Conservation (phyloP, 1,140 invertebrate genomes). For the Drosophila orosa region DNA sequence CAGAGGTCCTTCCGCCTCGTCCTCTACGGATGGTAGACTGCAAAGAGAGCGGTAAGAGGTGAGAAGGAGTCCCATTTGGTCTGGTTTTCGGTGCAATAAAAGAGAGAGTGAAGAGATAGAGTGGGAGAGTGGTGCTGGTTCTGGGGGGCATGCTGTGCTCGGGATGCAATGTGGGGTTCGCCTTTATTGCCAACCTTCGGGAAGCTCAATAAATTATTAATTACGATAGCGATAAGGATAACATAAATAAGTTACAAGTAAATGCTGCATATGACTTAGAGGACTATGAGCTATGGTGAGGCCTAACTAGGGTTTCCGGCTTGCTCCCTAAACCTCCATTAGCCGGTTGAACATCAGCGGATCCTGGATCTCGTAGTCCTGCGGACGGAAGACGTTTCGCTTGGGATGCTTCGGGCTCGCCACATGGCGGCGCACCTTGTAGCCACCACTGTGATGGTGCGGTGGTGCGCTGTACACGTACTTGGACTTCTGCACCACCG, state of each 20-base stretch:
- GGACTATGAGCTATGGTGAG: conserved; percentile 43
- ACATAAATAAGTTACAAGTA: conserved; percentile 71
- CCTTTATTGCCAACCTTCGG: conserved; percentile 36
- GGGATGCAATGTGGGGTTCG: conserved; percentile 24
- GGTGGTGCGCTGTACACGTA: conserved; percentile 63
- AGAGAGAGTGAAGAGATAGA: conserved; percentile 5
- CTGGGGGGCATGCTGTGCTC: conserved; percentile 64
- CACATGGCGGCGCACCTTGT: conserved; percentile 77
- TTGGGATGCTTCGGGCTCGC: conserved; percentile 6
- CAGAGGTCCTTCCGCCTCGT: conserved; percentile 46
- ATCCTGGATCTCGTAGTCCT: conserved; percentile 77
- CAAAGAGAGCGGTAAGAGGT: conserved; percentile 74
- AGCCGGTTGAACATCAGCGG: conserved; percentile 78
- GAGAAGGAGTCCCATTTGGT: conserved; percentile 43
- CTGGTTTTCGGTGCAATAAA: conserved; percentile 31
- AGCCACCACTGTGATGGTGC: conserved; percentile 51
- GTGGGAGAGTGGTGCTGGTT: conserved; percentile 32
- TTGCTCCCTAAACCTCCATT: conserved; percentile 55
- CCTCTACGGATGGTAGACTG: conserved; percentile 76
- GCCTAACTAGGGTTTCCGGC: neutral
- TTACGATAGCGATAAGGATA: conserved; percentile 28
- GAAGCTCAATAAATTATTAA: conserved; percentile 57
- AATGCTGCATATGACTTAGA: conserved; percentile 81
- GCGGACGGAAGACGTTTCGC: conserved; percentile 45
- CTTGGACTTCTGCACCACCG: conserved; percentile 77